phyloP scores from a whole-genome alignment of 2,113 vertebrate genomes.

The Elachura formosa region DNA sequence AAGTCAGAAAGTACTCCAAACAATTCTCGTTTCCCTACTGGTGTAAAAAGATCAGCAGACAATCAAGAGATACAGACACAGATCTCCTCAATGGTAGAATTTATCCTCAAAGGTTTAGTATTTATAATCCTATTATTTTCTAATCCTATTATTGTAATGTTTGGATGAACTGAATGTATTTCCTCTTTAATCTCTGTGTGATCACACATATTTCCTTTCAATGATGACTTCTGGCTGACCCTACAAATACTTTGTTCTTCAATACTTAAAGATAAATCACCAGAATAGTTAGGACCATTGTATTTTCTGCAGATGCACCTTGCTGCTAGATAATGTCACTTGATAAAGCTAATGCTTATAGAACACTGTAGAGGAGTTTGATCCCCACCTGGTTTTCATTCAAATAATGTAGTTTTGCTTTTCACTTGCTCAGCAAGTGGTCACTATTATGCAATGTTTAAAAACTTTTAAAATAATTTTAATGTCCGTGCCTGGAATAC shows the following conservation, averaged over 20 bases:
- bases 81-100: constrained; percentile 38
- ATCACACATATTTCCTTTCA: constrained; percentile 70
- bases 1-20: not conserved
- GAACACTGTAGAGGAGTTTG: not conserved
- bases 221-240: constrained; percentile 83
- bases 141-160: constrained; percentile 91
- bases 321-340: not conserved
- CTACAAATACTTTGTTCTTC: constrained; percentile 75
- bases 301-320: constrained; percentile 6
- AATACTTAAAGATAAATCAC: constrained; percentile 41
- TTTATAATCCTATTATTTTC: constrained; percentile 77
- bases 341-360: not conserved
- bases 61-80: constrained; percentile 25
- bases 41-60: not conserved
- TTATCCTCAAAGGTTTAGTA: constrained; percentile 64
- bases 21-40: not conserved
- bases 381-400: not conserved
- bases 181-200: constrained; percentile 80
- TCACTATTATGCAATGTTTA: not conserved
- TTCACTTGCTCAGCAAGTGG: not conserved
- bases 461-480: constrained; percentile 20
- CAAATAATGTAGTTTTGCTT: not conserved
- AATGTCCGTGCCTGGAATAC: not conserved
- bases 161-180: constrained; percentile 88
- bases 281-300: not conserved